Percentiles rank a stretch among this genome's conserved stretches.
These are phyloP conservation scores for Silurus aristotelis DNA, from an alignment of 2,797 vertebrate genomes.

Conservation along the genomic window DNA sequence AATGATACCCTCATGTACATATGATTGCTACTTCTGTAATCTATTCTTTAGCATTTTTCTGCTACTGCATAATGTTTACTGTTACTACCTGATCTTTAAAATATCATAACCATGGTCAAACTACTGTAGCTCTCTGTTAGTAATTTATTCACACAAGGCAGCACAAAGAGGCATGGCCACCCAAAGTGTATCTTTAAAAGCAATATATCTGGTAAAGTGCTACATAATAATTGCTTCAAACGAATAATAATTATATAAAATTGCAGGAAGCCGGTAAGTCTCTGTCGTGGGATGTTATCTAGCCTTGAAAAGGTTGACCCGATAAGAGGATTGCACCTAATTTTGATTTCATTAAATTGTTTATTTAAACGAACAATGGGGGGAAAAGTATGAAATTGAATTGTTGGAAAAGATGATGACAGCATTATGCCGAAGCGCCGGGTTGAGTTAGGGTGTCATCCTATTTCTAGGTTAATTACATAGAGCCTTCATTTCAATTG, in stretches of 20 bases:
- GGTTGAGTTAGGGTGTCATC: conserved; percentile 57
- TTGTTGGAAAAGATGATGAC: conserved; percentile 58
- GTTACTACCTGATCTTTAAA: no score
- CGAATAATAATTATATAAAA: conserved; percentile 40
- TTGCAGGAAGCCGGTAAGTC: conserved; percentile 29
- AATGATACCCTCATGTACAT: background rate
- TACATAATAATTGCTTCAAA: background rate
- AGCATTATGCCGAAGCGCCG: conserved; percentile 48
- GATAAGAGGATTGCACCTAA: conserved; percentile 50
- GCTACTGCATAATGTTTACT: background rate
- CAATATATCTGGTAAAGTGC: background rate
- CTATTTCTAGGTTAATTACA: conserved; percentile 63
- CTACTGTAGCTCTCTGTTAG: background rate
- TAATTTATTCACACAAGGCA: background rate
- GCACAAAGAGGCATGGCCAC: background rate
- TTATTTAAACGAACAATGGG: conserved; percentile 52
- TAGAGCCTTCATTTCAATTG: conserved; percentile 57
- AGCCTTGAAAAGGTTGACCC: conserved; percentile 54
- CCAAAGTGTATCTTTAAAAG: background rate
- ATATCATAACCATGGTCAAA: background rate
- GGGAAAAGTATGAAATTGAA: conserved; percentile 55
- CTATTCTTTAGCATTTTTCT: background rate
- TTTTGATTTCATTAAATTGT: conserved; percentile 59
- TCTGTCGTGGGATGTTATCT: conserved; percentile 35
- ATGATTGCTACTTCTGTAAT: background rate